Conservation (phyloP, 92 coral and sea anemone species). For the Blastomussa wellsi region DNA sequence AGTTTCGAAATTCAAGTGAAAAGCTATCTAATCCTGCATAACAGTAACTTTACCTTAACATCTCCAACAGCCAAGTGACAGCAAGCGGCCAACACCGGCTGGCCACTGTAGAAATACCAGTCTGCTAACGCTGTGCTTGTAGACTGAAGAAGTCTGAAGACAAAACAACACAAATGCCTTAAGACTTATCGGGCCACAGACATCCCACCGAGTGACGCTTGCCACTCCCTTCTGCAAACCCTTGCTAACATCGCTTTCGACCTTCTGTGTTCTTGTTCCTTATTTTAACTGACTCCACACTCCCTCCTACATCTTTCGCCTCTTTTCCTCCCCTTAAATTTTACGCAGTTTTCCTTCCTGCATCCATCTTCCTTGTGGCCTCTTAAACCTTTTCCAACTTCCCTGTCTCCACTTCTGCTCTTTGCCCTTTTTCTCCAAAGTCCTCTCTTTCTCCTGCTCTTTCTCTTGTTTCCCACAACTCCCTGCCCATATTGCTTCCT, state of each 20-base stretch:
- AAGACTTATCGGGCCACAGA: neutral
- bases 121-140: conserved; percentile 83
- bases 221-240: neutral
- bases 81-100: conserved; percentile 89
- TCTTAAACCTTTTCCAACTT: neutral
- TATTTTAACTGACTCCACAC: neutral
- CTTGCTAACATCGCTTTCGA: neutral
- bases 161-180: neutral
- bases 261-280: neutral
- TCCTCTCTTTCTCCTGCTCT: neutral
- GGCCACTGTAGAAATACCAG: conserved; percentile 94
- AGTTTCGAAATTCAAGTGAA: too few relatives aligned
- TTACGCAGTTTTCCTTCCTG: neutral
- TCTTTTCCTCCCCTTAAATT: neutral
- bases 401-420: too few relatives aligned
- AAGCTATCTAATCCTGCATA: too few relatives aligned
- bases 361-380: neutral
- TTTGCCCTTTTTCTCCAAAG: neutral
- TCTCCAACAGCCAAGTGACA: conserved; percentile 96
- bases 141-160: conserved; percentile 69
- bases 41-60: conserved; percentile 48
- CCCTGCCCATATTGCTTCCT: neutral
- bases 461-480: neutral
- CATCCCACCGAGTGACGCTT: neutral
- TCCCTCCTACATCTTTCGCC: neutral